These are phyloP conservation scores for Onthophagus taurus DNA, from an alignment of 1,140 invertebrate species.

Conservation along the genomic window DNA sequence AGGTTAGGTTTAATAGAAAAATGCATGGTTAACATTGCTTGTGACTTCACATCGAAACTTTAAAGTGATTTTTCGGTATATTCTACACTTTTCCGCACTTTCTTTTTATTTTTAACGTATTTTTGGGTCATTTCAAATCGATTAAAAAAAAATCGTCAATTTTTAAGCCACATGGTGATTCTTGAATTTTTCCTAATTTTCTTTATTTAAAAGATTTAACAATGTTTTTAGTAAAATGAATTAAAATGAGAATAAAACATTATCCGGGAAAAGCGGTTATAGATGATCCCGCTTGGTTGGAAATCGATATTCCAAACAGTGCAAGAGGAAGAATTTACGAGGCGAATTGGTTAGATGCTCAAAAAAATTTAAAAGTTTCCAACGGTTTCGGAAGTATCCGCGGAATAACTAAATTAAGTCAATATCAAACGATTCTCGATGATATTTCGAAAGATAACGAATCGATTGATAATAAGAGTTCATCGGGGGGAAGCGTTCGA, in stretches of 20 bases:
- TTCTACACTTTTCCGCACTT: no score
- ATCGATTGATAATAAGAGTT: not conserved
- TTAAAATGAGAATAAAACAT: conserved; percentile 67
- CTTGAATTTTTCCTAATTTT: no score
- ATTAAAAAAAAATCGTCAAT: no score
- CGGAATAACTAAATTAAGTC: conserved; percentile 23
- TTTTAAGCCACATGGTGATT: no score
- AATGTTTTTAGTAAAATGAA: no score
- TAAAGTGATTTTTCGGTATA: no score
- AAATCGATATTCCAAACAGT: conserved; percentile 46
- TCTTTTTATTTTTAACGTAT: no score
- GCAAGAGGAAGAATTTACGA: conserved; percentile 69
- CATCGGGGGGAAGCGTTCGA: conserved; percentile 19
- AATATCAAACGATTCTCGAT: conserved; percentile 30
- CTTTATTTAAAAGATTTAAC: no score
- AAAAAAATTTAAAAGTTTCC: conserved; percentile 30
- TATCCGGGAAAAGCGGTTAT: conserved; percentile 71
- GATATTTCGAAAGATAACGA: conserved; percentile 22
- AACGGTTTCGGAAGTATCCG: conserved; percentile 16
- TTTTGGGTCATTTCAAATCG: no score
- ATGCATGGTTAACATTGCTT: no score
- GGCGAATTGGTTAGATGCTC: conserved; percentile 68
- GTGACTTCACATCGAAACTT: no score
- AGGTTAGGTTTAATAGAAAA: no score
- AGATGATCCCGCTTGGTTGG: conserved; percentile 56